A percentile compares a stretch with the other conserved stretches of the same genome.
Evolutionary conservation across 2,888 invertebrate species (phyloP).

Genomic region (Criorhina ranunculi): DNA sequence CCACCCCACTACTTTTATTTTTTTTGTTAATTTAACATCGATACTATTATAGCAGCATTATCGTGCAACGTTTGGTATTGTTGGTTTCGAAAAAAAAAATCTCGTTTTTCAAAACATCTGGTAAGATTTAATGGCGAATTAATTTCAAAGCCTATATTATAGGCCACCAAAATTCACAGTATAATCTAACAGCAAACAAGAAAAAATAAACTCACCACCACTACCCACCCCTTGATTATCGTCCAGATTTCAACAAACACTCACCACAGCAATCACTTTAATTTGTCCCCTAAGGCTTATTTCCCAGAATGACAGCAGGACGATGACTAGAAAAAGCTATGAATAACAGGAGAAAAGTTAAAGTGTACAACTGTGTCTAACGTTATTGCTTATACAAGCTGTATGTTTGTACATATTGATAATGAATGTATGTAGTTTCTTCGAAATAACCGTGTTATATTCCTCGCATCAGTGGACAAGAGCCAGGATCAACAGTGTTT

Average conservation of each 20-base stretch:
- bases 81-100: constrained; percentile 11
- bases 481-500: no score
- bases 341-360: background rate
- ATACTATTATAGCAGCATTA: background rate
- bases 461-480: no score
- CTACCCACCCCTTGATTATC: constrained; percentile 5
- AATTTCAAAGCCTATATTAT: constrained; percentile 47
- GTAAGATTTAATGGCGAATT: constrained; percentile 65
- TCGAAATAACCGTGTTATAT: no score
- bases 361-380: no score
- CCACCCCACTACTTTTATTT: background rate
- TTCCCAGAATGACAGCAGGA: constrained; percentile 49
- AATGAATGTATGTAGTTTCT: no score
- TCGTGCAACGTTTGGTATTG: constrained; percentile 37
- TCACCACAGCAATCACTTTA: constrained; percentile 74
- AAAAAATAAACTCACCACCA: constrained; percentile 16
- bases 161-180: constrained; percentile 29
- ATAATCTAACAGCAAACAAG: background rate
- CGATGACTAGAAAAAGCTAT: constrained; percentile 14
- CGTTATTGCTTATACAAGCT: no score
- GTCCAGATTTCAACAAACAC: constrained; percentile 70
- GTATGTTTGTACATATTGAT: no score
- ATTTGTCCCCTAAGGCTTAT: constrained; percentile 70
- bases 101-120: constrained; percentile 56
- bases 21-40: background rate